Percentiles rank a stretch among this genome's conserved stretches.
Evolutionary conservation across 2,113 vertebrate species (phyloP).

Genomic region (Clupea harengus): DNA sequence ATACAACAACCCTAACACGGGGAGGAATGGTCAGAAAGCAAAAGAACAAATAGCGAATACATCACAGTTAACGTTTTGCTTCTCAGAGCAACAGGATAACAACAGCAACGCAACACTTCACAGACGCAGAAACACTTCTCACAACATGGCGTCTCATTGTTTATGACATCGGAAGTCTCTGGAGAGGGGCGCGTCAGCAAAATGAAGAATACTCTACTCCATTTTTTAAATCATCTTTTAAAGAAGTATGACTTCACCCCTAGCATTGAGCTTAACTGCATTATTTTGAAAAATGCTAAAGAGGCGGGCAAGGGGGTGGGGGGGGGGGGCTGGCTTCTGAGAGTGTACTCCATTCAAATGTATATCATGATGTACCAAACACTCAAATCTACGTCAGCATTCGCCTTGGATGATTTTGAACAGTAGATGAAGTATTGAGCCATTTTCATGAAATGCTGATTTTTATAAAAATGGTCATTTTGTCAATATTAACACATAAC

Average conservation of each 20-base stretch:
- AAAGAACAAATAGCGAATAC: not conserved
- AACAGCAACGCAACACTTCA: not conserved
- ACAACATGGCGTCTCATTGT: not conserved
- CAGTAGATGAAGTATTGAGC: too few species aligned
- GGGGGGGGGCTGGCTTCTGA: too few species aligned
- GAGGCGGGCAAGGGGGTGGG: too few species aligned
- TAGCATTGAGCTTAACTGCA: too few species aligned
- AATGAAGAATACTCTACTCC: not conserved
- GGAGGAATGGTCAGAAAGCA: not conserved
- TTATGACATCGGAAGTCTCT: not conserved
- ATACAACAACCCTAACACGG: not conserved
- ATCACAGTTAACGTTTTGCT: not conserved
- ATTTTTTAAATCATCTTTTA: not conserved
- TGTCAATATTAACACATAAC: too few species aligned
- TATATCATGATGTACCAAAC: too few species aligned
- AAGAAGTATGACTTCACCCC: not conserved
- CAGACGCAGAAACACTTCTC: not conserved
- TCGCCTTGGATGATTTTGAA: too few species aligned
- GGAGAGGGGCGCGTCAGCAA: not conserved
- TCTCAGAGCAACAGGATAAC: not conserved
- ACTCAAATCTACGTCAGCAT: too few species aligned
- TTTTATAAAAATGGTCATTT: too few species aligned
- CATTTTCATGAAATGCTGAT: too few species aligned
- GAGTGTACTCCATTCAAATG: too few species aligned
- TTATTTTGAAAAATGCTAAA: too few species aligned